These are phyloP conservation scores for Hypotaenidia okinawae DNA, from an alignment of 2,797 vertebrate genomes.

Conservation along the genomic window DNA sequence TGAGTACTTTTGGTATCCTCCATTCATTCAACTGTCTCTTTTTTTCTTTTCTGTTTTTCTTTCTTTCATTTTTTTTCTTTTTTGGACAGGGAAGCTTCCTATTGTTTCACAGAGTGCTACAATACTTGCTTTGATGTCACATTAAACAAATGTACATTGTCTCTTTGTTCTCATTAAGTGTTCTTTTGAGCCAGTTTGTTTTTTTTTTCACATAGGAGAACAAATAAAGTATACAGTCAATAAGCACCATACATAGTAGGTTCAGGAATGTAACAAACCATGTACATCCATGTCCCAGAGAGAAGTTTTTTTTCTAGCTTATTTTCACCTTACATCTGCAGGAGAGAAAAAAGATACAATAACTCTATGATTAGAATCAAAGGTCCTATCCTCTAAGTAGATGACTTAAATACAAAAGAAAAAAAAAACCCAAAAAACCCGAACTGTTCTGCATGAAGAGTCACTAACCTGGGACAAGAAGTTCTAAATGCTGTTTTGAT, in stretches of 20 bases:
- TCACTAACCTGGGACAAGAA: conserved; percentile 74
- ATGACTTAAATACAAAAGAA: conserved; percentile 5
- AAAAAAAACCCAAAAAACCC: background rate
- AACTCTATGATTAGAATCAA: conserved; percentile 71
- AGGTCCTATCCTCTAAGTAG: conserved; percentile 37
- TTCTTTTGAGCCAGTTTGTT: conserved; percentile 79
- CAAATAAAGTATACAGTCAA: conserved; percentile 83
- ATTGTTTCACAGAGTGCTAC: conserved; percentile 79
- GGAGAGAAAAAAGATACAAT: conserved; percentile 71
- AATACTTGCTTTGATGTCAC: conserved; percentile 84
- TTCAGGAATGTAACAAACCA: conserved; percentile 86
- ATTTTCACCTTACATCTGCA: conserved; percentile 97
- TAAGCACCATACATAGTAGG: conserved; percentile 90
- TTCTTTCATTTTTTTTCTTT: conserved; percentile 7
- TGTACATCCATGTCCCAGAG: conserved; percentile 84
- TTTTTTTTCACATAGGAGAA: conserved; percentile 80
- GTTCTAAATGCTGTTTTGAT: conserved; percentile 73
- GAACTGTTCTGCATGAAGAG: conserved; percentile 65
- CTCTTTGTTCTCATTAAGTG: conserved; percentile 81
- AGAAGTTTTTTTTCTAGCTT: conserved; percentile 81
- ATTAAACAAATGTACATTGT: conserved; percentile 83
- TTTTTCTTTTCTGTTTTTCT: conserved; percentile 53
- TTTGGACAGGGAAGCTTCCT: conserved; percentile 78
- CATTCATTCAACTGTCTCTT: conserved; percentile 57
- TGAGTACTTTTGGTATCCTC: conserved; percentile 73